Conservation (phyloP, 2,888 invertebrate species). For the Oscheius sp. region DNA sequence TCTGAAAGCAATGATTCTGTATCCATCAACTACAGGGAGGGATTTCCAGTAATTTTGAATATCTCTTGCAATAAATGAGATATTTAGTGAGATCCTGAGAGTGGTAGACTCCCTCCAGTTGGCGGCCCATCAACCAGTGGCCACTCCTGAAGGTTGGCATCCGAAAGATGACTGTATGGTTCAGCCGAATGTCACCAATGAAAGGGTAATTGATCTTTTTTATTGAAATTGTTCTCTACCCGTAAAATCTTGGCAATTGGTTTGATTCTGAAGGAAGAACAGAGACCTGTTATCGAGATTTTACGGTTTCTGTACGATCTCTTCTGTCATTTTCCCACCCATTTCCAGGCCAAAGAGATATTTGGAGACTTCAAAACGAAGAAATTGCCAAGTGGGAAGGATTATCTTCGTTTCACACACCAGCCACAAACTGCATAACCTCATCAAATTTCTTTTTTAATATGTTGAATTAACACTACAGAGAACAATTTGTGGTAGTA, state of each 20-base stretch:
- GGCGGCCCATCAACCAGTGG: slow-evolving; percentile 79
- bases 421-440: too few species aligned
- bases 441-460: too few species aligned
- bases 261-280: too few species aligned
- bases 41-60: slow-evolving; percentile 79
- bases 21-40: slow-evolving; percentile 95
- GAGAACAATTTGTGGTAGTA: too few species aligned
- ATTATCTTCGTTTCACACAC: slow-evolving; percentile 54
- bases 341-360: slow-evolving; percentile 20
- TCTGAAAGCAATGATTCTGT: slow-evolving; percentile 87
- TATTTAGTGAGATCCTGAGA: slow-evolving; percentile 88
- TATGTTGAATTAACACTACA: too few species aligned
- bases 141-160: slow-evolving; percentile 93
- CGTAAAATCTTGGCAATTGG: too few species aligned
- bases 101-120: slow-evolving; percentile 91
- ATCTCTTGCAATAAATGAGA: not conserved
- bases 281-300: too few species aligned
- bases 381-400: slow-evolving; percentile 66
- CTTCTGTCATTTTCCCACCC: not conserved
- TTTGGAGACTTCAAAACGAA: slow-evolving; percentile 38
- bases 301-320: not conserved
- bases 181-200: slow-evolving; percentile 79
- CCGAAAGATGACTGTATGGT: slow-evolving; percentile 90
- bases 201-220: not conserved
- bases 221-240: too few species aligned